phyloP scores from a whole-genome alignment of 2,888 invertebrate genomes.

The Augochlorella aurata region DNA sequence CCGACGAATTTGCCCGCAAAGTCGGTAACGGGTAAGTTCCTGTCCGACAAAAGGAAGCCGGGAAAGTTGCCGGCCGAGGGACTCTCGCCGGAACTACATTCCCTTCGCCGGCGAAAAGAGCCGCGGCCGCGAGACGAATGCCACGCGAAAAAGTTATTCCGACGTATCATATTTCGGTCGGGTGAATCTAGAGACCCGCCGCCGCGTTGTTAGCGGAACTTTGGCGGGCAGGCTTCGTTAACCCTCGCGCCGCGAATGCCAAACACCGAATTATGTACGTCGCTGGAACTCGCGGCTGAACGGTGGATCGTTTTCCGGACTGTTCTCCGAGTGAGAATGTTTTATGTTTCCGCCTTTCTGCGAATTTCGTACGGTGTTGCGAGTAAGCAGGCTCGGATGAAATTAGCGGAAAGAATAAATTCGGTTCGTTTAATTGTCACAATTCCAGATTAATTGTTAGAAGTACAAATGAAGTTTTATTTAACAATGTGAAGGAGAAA shows the following conservation, averaged over 20 bases:
- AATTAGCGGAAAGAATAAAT: no score
- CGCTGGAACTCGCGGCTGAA: no score
- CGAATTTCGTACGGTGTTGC: no score
- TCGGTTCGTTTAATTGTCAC: no score
- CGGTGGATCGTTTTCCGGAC: no score
- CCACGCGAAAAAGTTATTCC: not conserved
- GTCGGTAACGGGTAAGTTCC: slow-evolving; percentile 39
- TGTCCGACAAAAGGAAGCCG: slow-evolving; percentile 40
- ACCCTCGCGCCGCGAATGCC: not conserved
- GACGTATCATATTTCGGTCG: not conserved
- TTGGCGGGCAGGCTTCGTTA: not conserved
- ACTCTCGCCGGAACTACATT: slow-evolving; percentile 28
- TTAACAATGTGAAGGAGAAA: no score
- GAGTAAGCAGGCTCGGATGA: no score
- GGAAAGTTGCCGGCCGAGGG: slow-evolving; percentile 32
- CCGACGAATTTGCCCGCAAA: slow-evolving; percentile 54
- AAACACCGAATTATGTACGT: no score
- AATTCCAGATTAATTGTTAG: no score
- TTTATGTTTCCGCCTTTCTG: no score
- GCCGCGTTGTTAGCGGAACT: not conserved
- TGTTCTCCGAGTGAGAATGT: no score
- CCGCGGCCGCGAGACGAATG: slow-evolving; percentile 4
- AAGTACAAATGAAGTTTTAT: no score
- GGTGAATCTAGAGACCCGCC: not conserved
- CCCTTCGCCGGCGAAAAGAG: not conserved